Percentiles rank a stretch among this genome's conserved stretches.
Conservation (phyloP, 1,140 invertebrate genomes). For the Paraescarpia echinospica region DNA sequence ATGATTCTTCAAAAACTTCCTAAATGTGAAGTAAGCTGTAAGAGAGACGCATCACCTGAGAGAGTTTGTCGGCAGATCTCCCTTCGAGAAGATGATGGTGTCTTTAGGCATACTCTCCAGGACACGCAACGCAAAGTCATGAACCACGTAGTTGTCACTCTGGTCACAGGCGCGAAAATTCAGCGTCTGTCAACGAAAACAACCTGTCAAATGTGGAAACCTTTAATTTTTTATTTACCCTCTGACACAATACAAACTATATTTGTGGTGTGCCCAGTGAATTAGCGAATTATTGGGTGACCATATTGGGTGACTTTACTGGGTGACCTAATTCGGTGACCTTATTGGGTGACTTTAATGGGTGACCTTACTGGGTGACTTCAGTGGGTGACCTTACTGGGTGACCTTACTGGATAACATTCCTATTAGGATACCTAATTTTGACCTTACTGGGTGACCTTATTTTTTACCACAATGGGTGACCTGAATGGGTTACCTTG, state of each 20-base stretch:
- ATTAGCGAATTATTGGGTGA: neutral
- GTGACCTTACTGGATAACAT: neutral
- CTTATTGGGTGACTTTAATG: neutral
- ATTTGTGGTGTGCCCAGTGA: neutral
- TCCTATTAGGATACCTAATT: neutral
- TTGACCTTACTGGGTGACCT: neutral
- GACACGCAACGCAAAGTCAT: constrained; percentile 44
- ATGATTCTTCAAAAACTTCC: too few relatives aligned
- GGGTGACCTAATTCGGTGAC: neutral
- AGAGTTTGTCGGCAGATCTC: constrained; percentile 50
- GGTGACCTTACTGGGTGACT: neutral
- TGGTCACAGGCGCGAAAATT: constrained; percentile 44
- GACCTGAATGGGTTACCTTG: neutral
- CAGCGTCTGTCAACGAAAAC: constrained; percentile 32
- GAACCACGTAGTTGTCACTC: constrained; percentile 40
- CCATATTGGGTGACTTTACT: neutral
- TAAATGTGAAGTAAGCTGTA: neutral
- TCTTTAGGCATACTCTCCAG: constrained; percentile 41
- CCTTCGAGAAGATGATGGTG: constrained; percentile 47
- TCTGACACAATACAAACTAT: too few relatives aligned
- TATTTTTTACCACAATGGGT: neutral
- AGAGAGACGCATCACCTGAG: constrained; percentile 38
- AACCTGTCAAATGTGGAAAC: neutral
- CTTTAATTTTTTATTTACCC: too few relatives aligned
- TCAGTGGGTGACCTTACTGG: neutral